Evolutionary conservation across 2,888 invertebrate species (phyloP).

Genomic region (Colostygia pectinataria): DNA sequence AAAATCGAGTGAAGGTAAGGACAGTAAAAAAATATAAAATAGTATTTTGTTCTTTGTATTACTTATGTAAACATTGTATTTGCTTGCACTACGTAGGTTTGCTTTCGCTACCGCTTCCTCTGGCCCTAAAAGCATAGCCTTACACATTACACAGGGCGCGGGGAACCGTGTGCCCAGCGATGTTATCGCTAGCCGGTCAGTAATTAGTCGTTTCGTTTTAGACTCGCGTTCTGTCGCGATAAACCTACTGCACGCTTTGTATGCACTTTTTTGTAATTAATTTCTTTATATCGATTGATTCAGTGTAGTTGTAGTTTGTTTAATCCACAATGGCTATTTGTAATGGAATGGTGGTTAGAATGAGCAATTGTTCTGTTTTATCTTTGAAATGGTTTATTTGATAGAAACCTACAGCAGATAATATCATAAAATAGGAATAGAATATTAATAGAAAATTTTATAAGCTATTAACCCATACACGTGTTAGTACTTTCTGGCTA

Average conservation of each 20-base stretch:
- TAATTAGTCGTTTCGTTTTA: slow-evolving; percentile 78
- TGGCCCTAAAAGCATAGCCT: not conserved
- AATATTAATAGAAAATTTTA: too few species aligned
- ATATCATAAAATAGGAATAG: too few species aligned
- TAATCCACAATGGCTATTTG: slow-evolving; percentile 24
- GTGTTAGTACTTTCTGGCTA: too few species aligned
- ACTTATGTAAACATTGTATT: too few species aligned
- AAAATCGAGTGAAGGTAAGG: too few species aligned
- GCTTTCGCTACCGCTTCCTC: not conserved
- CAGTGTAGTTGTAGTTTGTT: slow-evolving; percentile 44
- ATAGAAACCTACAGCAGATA: too few species aligned
- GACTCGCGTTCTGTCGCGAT: slow-evolving; percentile 61
- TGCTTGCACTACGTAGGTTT: too few species aligned
- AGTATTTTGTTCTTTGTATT: too few species aligned
- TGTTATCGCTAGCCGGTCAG: slow-evolving; percentile 60
- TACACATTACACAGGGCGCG: slow-evolving; percentile 19
- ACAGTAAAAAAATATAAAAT: too few species aligned
- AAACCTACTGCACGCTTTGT: slow-evolving; percentile 61
- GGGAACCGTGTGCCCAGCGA: slow-evolving; percentile 39
- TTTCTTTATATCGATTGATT: slow-evolving; percentile 65
- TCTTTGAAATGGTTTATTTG: slow-evolving; percentile 22
- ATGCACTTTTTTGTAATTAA: slow-evolving; percentile 69
- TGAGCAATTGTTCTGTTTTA: slow-evolving; percentile 13
- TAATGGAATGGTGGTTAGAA: slow-evolving; percentile 23
- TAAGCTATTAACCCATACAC: too few species aligned